A percentile compares a stretch with the other conserved stretches of the same genome.
Conservation (phyloP, 2,113 vertebrate genomes). For the Thunnus maccoyii region DNA sequence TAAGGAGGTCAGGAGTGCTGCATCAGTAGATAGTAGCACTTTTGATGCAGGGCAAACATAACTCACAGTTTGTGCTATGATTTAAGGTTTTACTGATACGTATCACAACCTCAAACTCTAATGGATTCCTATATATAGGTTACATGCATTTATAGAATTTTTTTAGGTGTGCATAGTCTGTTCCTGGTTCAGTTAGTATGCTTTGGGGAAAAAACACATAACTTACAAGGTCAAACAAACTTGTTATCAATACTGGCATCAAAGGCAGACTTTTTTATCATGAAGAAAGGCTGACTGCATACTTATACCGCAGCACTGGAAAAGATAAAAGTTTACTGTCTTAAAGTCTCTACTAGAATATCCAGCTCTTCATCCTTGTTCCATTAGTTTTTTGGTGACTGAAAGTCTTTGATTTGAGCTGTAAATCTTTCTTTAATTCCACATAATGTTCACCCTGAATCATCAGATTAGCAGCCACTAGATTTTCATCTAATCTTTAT, state of each 20-base stretch:
- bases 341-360: neutral
- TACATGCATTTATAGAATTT: neutral
- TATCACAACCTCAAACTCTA: too few species aligned
- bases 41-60: too few species aligned
- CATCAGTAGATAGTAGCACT: too few species aligned
- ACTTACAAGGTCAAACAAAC: neutral
- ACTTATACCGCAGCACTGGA: neutral
- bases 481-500: conserved; percentile 25
- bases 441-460: neutral
- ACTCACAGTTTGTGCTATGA: too few species aligned
- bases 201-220: neutral
- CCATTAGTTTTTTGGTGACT: neutral
- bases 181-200: too few species aligned
- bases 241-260: neutral
- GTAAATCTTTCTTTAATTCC: conserved; percentile 13
- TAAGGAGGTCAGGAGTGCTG: too few species aligned
- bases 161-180: neutral
- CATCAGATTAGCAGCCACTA: conserved; percentile 13
- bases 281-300: neutral
- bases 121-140: too few species aligned
- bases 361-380: neutral
- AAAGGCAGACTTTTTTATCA: neutral
- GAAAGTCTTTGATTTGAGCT: conserved; percentile 5
- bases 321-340: neutral
- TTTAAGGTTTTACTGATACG: too few species aligned